Evolutionary conservation across 2,113 vertebrate species (phyloP), one percentile per base, ranked within the genome.

Genomic region (Rostratula benghalensis): DNA sequence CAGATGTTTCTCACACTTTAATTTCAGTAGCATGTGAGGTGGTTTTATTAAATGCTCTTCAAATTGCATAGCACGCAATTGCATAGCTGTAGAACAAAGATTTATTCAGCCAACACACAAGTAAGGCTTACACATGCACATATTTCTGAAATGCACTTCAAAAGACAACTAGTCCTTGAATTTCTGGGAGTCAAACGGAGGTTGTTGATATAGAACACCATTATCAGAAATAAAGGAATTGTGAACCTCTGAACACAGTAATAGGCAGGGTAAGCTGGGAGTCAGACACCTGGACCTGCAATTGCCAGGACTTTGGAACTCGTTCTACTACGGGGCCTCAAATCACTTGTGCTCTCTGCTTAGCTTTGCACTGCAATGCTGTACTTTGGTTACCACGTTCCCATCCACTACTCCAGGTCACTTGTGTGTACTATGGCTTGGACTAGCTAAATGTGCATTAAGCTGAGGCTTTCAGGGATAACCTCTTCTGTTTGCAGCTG

Each of bases 371-470:
- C 53, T 35, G 25, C 27, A 48, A 1, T 48, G 48, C 59, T 21
- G 27, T 14, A 33, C 27, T 30, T 3, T 0, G 37, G 68, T 31
- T 54, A 25, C 45, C 4, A 13, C 1, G 0, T 16, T 56, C 48
- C 68, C 57, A 53, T 4, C 12, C 30, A 14, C 20, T 12, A 43
- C 28, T 73, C 31, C 50, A 51, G 19, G 33, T 35, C 68, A 48
- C 53, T 27, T 9, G 5, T 3, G 17, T 0, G 0, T 13, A 24
- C 22, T 31, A 11, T 13, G 1, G 11, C 53, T 43, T 21, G 54
- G 59, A 77, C n/a, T 28, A 54, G 51, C 50, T 65, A 27, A 28
- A 71, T 35, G 27, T 6, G 35, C 23, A 27, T 51, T 64, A 20
- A n/a, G 23, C 25, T 30, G 39, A 2, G 3, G 39, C 5, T 8